A percentile compares a stretch with the other conserved stretches of the same genome.
phyloP scores from a whole-genome alignment of 2,888 invertebrate species.

The Schrankia costaestrigalis region DNA sequence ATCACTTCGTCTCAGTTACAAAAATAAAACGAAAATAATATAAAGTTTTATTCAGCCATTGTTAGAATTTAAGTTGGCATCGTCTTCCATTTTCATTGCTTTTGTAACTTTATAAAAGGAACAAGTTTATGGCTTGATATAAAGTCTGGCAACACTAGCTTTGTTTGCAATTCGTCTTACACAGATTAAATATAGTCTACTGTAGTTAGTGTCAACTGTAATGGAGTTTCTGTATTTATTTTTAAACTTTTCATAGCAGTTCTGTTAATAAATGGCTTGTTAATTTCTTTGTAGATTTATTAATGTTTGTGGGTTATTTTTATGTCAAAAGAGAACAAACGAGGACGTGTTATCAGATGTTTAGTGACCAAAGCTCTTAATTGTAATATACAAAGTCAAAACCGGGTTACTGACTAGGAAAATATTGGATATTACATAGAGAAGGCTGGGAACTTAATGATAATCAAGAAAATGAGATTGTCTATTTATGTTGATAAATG shows the following conservation, averaged over 20 bases:
- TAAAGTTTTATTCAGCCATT: constrained; percentile 22
- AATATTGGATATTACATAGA: too few relatives aligned
- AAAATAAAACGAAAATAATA: constrained; percentile 11
- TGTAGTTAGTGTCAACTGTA: constrained; percentile 10
- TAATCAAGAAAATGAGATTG: too few relatives aligned
- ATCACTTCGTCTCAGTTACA: constrained; percentile 15
- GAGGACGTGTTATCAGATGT: too few relatives aligned
- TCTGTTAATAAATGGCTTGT: background rate
- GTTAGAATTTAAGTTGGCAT: constrained; percentile 31
- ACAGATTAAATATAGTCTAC: constrained; percentile 18
- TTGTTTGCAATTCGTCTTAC: constrained; percentile 21
- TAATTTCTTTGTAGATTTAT: background rate
- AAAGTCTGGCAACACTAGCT: constrained; percentile 10
- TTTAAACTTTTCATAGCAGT: background rate
- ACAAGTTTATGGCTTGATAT: constrained; percentile 18
- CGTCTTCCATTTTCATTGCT: constrained; percentile 19
- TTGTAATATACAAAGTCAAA: too few relatives aligned
- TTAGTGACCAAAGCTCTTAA: too few relatives aligned
- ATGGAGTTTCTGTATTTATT: constrained; percentile 1
- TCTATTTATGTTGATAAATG: too few relatives aligned
- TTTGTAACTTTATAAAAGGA: constrained; percentile 26
- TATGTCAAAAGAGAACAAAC: too few relatives aligned
- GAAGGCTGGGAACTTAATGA: too few relatives aligned
- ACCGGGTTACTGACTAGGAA: too few relatives aligned
- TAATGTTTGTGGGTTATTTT: too few relatives aligned